Conservation (phyloP, 2,797 vertebrate species). For the Balearica regulorum region DNA sequence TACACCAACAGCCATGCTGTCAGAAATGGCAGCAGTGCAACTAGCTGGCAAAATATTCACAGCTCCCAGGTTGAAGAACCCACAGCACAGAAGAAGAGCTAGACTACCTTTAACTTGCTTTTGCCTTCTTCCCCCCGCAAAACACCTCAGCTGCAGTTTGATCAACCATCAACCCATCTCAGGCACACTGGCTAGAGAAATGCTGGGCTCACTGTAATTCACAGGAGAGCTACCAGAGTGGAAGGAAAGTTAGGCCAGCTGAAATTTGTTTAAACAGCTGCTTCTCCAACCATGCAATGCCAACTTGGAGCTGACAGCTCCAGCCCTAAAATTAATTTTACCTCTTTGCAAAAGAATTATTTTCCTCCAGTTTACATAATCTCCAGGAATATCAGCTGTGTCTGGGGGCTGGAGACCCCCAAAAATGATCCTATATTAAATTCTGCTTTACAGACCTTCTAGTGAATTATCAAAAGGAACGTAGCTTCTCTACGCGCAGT, state of each 20-base stretch:
- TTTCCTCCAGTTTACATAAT: background rate
- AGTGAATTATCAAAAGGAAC: background rate
- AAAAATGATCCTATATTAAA: background rate
- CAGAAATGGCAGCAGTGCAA: background rate
- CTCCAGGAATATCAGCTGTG: background rate
- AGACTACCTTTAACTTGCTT: background rate
- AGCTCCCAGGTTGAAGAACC: background rate
- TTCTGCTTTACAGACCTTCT: background rate
- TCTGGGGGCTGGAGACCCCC: background rate
- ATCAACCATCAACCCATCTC: background rate
- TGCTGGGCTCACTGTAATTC: background rate
- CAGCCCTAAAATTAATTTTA: background rate
- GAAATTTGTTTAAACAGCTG: background rate
- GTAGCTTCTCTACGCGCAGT: background rate
- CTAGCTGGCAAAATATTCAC: background rate
- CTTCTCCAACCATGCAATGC: background rate
- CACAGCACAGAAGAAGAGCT: background rate
- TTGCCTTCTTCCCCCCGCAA: background rate
- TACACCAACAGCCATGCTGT: fast-evolving
- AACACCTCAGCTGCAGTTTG: background rate
- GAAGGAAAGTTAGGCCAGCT: background rate
- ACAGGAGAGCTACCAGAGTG: background rate
- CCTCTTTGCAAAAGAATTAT: background rate
- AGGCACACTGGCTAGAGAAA: background rate
- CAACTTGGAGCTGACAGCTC: background rate